Base-by-base conservation (phyloP, 1,140 invertebrate genomes). In the Hydropsyche tenuis region DNA sequence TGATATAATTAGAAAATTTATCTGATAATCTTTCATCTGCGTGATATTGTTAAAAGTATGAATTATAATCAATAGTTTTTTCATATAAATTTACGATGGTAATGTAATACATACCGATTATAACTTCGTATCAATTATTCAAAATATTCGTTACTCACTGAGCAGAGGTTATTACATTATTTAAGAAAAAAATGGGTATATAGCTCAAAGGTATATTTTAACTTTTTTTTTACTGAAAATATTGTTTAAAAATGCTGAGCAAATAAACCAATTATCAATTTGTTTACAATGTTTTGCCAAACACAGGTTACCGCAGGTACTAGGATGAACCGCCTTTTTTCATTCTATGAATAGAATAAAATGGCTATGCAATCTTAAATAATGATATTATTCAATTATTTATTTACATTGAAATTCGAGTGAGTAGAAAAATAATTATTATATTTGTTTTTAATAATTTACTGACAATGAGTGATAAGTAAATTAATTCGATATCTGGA, bases 191-290 rank as follows among this genome's bases (percentile, higher is more conserved):
- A 37, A 37, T 4, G 9, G 9, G 9, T 9, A 37, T 37, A 9
- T 4, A 37, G 9, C 3, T 37, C 30, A 37, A 37, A 37, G 30
- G 30, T 37, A 37, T 37, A 37, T 37, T 4, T 37, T 37, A 53
- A 7, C 12, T 25, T 60, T 60, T 60, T 60, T 60, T 60, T 60
- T 14, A 20, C 25, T 9, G 7, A n/a, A 53, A 63, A 65, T 65
- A 60, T 45, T 69, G 70, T 46, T 68, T 48, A 69, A 70, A 76
- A 76, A 69, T 74, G 75, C 75, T 76, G 75, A 76, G 68, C 75
- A 76, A 76, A 76, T 76, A 76, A 76, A 76, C 75, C 75, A 76
- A 76, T 76, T 76, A 76, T 74, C 72, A 51, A 76, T 76, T 76
- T 76, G 72, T 76, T 73, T 76, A 74, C 75, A 76, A 76, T 72